A percentile compares a stretch with the other conserved stretches of the same genome.
Evolutionary conservation across 2,888 invertebrate genomes (phyloP).

Genomic region (Diaprepes abbreviatus): DNA sequence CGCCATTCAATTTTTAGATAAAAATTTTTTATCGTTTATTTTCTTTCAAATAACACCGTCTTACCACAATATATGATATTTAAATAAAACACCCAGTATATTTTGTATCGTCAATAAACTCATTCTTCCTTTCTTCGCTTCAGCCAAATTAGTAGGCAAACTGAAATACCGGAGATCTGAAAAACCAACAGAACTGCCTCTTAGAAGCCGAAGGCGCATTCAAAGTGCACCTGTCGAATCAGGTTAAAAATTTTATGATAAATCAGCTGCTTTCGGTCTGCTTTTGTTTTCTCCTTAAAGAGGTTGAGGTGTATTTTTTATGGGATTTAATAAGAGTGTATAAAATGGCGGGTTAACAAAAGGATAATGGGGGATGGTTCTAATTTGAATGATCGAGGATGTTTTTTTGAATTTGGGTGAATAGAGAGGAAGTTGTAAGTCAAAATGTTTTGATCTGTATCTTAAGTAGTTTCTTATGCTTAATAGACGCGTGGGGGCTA

Average conservation of each 20-base stretch:
- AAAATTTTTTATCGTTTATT: too few relatives aligned
- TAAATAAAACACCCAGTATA: background rate
- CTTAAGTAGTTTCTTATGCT: too few relatives aligned
- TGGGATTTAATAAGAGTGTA: conserved; percentile 21
- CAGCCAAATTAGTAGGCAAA: conserved; percentile 32
- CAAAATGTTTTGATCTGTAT: conserved; percentile 18
- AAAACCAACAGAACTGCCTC: conserved; percentile 42
- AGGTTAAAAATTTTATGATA: conserved; percentile 37
- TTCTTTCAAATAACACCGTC: too few relatives aligned
- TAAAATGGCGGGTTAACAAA: conserved; percentile 26
- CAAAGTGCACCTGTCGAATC: conserved; percentile 41
- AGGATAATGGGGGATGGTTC: conserved; percentile 3
- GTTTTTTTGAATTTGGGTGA: background rate
- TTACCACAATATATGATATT: too few relatives aligned
- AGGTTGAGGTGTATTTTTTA: conserved; percentile 31
- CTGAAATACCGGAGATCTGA: conserved; percentile 10
- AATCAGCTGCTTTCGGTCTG: conserved; percentile 41
- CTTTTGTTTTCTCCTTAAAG: conserved; percentile 33
- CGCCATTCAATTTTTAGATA: too few relatives aligned
- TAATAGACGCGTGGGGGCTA: too few relatives aligned
- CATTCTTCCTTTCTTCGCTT: conserved; percentile 1
- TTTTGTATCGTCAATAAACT: conserved; percentile 1
- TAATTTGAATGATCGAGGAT: conserved; percentile 7
- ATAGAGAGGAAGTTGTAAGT: conserved; percentile 19
- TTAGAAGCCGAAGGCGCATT: conserved; percentile 13